Evolutionary conservation across 2,797 vertebrate genomes (phyloP).

Genomic region (Chiloscyllium punctatum): DNA sequence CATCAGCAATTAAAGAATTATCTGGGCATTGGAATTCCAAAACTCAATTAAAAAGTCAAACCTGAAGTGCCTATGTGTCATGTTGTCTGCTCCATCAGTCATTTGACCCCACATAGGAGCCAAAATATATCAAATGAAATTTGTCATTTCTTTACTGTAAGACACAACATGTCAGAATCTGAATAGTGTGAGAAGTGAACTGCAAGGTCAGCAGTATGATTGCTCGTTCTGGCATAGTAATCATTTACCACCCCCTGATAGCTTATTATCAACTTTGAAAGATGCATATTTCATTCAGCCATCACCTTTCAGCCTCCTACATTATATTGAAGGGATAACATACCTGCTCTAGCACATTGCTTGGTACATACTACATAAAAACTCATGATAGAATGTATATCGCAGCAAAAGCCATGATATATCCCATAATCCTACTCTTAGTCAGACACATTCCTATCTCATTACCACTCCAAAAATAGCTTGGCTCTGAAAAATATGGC

Average conservation of each 20-base stretch:
- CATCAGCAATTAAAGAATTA: not conserved
- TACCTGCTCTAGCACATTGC: not conserved
- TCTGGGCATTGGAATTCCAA: not conserved
- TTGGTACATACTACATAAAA: not conserved
- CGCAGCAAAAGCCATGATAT: not conserved
- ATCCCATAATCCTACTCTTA: not conserved
- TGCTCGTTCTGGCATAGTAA: not conserved
- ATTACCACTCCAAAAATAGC: not conserved
- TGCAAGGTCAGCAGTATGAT: not conserved
- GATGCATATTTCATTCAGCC: not conserved
- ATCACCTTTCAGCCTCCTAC: not conserved
- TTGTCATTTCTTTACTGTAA: not conserved
- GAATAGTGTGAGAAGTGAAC: not conserved
- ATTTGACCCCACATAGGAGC: not conserved
- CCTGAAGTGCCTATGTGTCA: not conserved
- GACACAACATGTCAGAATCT: not conserved
- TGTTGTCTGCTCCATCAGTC: not conserved
- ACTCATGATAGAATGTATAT: not conserved
- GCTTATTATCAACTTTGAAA: not conserved
- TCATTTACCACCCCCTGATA: not conserved
- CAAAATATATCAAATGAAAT: not conserved
- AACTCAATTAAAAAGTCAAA: not conserved
- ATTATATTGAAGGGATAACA: not conserved
- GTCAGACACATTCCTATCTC: not conserved
- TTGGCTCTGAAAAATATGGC: not conserved